Evolutionary conservation across 2,888 invertebrate species (phyloP), one percentile per base, ranked within the genome.

Genomic region (Ichneumon xanthorius): DNA sequence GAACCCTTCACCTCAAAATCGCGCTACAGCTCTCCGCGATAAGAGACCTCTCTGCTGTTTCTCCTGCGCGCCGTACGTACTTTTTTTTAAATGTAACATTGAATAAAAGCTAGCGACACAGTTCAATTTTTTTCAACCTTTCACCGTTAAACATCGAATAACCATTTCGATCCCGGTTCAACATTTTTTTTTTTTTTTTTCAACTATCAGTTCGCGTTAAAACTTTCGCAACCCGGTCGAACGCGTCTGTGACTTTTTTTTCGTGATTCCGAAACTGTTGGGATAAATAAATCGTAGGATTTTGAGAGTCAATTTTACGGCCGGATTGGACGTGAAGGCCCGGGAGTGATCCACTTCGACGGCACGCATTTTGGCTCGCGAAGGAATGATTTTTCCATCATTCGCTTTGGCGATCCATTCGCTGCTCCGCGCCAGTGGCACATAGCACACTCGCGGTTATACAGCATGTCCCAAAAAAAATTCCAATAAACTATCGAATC

Each of bases 261-360:
- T 67, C 3, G 45, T 30, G 4, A 33, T 30, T 33, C 16, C 26
- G 37, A 37, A 65, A 65, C 37, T 65, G n/a, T 65, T n/a, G 30
- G 37, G 37, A 65, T 65, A 65, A 65, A 37, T 37, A 65, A 65
- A n/a, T 30, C 30, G 37, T 33, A n/a, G 37, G 37, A 30, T 65
- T 37, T 26, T 58, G 11, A 22, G 68, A 45, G 22, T 68, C 45
- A 26, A 48, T 68, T 68, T 45, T 45, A 68, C 68, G 68, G 26
- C 9, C 22, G 22, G 37, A 68, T 68, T 16, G 68, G 14, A 45
- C 45, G 16, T 3, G 68, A 68, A 50, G 48, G 48, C 22, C 26
- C 22, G 48, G 1, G 14, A 30, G 48, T 48, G 68, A 68, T 68
- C 14, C 85, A 88, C 88, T 88, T 88, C 88, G 87, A 58, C 9